Evolutionary conservation across 2,888 invertebrate genomes (phyloP), one percentile per base, ranked within the genome.

Genomic region (Stenichneumon culpator): DNA sequence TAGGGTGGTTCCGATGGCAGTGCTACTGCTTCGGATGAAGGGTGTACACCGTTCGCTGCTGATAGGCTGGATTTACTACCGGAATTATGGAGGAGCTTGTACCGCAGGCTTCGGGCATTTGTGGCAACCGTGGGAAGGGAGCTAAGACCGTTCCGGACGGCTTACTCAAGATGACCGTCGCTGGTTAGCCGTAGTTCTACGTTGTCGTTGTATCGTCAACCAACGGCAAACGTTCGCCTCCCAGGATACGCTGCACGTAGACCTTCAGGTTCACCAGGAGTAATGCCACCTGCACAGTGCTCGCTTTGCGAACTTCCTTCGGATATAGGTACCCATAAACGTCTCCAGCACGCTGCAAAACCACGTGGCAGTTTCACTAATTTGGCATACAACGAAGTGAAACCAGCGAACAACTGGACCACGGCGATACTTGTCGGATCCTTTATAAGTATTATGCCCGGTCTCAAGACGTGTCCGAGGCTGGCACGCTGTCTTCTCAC

Each of bases 61-160:
- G 92, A 92, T 92, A 91, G 81, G 82, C 79, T 79, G 89, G 90
- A 91, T 92, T 92, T 91, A 92, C 88, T 88, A 87, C 84, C 86
- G 88, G 89, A 90, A 90, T 92, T 89, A 89, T 88, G 86, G 87
- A 81, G 87, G 88, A 82, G 87, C 87, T 86, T 88, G 89, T 90
- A 89, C 86, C 74, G 67, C 87, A 86, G 84, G 87, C 87, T 85
- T 83, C 86, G 83, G 82, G 80, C 78, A 85, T 87, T 65, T 72
- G 52, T 87, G 82, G 81, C 68, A 72, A 85, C 87, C 72, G 83
- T 81, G 79, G 70, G 83, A 82, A 73, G 78, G 79, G 80, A 81
- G 69, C 77, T 84, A 79, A 84, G 86, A 84, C 78, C 84, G 77
- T 65, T 63, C 22, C n/a, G 81, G 47, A 75, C 36, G 68, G 78